Evolutionary conservation across 2,797 vertebrate genomes (phyloP).

Genomic region (Vultur gryphus): DNA sequence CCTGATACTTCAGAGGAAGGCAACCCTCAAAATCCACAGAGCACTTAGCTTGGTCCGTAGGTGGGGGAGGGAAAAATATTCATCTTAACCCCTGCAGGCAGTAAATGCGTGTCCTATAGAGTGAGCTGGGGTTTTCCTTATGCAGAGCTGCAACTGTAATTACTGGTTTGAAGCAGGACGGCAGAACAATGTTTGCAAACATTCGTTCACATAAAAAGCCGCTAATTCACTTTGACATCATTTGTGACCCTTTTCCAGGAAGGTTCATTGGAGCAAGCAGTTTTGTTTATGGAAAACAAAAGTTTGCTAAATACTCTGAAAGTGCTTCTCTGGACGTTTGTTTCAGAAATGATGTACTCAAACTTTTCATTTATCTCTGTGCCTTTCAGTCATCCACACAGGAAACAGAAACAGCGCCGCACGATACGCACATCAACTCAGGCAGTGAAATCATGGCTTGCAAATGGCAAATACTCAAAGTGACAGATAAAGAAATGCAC

Average conservation of each 20-base stretch:
- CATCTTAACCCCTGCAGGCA: slow-evolving; percentile 14
- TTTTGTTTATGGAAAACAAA: slow-evolving; percentile 54
- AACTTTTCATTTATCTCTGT: neutral
- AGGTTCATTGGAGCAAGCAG: slow-evolving; percentile 13
- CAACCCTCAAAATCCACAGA: neutral
- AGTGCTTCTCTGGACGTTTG: neutral
- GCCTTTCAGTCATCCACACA: neutral
- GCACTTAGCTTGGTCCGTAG: neutral
- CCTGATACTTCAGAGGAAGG: neutral
- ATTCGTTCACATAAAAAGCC: slow-evolving; percentile 4
- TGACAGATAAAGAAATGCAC: neutral
- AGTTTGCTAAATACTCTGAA: slow-evolving; percentile 38
- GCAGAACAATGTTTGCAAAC: slow-evolving; percentile 19
- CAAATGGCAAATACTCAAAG: neutral
- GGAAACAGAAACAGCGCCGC: neutral
- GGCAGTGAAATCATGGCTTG: neutral
- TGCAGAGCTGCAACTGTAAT: neutral
- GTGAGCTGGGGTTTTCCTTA: neutral
- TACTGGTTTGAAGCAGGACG: slow-evolving; percentile 1
- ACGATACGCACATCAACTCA: rapidly evolving
- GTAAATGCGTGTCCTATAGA: slow-evolving; percentile 5
- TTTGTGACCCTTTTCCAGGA: slow-evolving; percentile 52
- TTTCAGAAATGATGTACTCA: neutral
- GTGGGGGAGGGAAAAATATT: slow-evolving; percentile 6
- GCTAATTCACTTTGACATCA: slow-evolving; percentile 60